These are phyloP conservation scores for Acestrorhynchus altus DNA, from an alignment of 2,797 vertebrate species.

Conservation along the genomic window DNA sequence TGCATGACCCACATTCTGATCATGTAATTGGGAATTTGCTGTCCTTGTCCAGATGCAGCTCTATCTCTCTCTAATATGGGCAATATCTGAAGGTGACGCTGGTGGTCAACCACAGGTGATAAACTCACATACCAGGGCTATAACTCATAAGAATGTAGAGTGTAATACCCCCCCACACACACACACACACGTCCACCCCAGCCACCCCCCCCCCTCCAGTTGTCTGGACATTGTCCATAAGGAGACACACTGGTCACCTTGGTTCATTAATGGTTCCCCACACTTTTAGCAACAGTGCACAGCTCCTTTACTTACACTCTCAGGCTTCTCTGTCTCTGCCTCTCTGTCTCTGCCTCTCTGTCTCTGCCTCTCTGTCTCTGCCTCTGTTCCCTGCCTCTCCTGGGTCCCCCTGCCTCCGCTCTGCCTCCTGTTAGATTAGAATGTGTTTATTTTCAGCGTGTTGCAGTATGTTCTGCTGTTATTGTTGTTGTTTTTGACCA, in stretches of 20 bases:
- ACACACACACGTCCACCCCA: no score
- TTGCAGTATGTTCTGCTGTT: no score
- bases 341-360: neutral
- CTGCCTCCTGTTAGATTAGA: neutral
- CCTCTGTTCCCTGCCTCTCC: no score
- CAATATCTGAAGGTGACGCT: neutral
- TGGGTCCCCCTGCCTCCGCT: no score
- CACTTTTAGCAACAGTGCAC: conserved; percentile 43
- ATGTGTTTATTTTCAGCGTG: no score
- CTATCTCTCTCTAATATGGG: no score
- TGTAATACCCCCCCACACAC: no score
- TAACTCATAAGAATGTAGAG: neutral
- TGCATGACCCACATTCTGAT: no score
- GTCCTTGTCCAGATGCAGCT: no score
- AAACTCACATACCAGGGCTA: neutral
- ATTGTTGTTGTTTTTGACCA: no score
- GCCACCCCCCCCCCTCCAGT: neutral
- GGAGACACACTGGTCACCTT: conserved; percentile 33
- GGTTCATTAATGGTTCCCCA: conserved; percentile 57
- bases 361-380: neutral
- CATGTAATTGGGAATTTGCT: no score
- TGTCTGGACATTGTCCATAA: conserved; percentile 25
- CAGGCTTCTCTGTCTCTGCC: neutral
- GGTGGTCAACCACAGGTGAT: neutral
- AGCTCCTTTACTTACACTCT: neutral